phyloP scores from a whole-genome alignment of 2,888 invertebrate species.

The Parnassius mnemosyne region DNA sequence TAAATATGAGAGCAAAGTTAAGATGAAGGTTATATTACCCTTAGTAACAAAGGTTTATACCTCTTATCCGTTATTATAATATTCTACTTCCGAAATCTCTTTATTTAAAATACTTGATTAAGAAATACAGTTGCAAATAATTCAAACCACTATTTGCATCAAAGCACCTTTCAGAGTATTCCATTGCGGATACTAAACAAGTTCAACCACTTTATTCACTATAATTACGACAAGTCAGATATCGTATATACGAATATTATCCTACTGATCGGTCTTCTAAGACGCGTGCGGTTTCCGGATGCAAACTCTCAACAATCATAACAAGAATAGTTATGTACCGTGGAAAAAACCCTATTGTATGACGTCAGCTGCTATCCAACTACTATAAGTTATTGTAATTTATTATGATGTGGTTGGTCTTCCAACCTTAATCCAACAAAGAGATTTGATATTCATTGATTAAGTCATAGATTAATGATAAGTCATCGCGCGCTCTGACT shows the following conservation, averaged over 20 bases:
- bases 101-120: no score
- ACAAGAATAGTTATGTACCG: conserved; percentile 1
- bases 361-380: not conserved
- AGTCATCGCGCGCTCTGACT: no score
- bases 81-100: no score
- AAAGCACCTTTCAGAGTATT: not conserved
- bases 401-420: no score
- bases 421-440: not conserved
- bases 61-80: no score
- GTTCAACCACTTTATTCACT: conserved; percentile 4
- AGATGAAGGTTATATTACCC: no score
- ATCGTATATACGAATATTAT: not conserved
- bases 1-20: no score
- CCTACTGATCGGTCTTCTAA: not conserved
- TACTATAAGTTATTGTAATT: no score
- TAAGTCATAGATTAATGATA: no score
- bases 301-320: conserved; percentile 4
- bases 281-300: not conserved
- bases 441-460: not conserved
- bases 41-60: no score
- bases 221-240: conserved; percentile 5
- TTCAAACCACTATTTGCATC: no score
- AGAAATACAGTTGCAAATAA: no score
- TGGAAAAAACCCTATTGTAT: conserved; percentile 11
- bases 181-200: conserved; percentile 1